These are phyloP conservation scores for Pelodiscus sinensis DNA, from an alignment of 2,113 vertebrate species.

Conservation along the genomic window DNA sequence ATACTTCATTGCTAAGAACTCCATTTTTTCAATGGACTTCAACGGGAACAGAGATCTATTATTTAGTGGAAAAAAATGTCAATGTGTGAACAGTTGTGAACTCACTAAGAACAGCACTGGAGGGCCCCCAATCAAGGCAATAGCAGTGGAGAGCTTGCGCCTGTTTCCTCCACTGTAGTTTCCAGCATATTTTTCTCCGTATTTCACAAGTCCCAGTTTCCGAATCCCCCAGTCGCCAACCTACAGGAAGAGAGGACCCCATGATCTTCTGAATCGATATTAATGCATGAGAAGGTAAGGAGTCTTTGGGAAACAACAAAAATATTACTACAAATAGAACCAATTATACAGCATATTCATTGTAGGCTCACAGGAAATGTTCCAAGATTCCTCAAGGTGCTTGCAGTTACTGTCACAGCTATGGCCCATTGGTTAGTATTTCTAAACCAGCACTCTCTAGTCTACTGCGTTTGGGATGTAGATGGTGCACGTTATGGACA, in stretches of 20 bases:
- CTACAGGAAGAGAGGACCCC: constrained; percentile 64
- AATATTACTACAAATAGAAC: neutral
- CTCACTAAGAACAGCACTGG: constrained; percentile 98
- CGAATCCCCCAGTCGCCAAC: constrained; percentile 97
- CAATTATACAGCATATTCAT: neutral
- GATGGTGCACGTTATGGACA: neutral
- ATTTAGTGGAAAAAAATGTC: neutral
- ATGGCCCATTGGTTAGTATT: neutral
- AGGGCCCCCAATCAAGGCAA: constrained; percentile 93
- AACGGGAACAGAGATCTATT: neutral
- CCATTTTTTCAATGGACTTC: neutral
- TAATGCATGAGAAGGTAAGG: neutral
- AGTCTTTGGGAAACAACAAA: neutral
- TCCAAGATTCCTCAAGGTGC: neutral
- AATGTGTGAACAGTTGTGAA: neutral
- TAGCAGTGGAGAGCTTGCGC: constrained; percentile 97
- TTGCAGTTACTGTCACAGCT: neutral
- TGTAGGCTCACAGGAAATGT: neutral
- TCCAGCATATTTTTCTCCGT: constrained; percentile 90
- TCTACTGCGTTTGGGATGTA: neutral
- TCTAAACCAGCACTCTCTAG: neutral
- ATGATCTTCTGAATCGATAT: neutral
- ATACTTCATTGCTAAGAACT: neutral
- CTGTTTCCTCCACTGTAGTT: constrained; percentile 97
- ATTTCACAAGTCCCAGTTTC: constrained; percentile 93